Evolutionary conservation across 2,888 invertebrate genomes (phyloP).

Genomic region (Tuberolachnus salignus): DNA sequence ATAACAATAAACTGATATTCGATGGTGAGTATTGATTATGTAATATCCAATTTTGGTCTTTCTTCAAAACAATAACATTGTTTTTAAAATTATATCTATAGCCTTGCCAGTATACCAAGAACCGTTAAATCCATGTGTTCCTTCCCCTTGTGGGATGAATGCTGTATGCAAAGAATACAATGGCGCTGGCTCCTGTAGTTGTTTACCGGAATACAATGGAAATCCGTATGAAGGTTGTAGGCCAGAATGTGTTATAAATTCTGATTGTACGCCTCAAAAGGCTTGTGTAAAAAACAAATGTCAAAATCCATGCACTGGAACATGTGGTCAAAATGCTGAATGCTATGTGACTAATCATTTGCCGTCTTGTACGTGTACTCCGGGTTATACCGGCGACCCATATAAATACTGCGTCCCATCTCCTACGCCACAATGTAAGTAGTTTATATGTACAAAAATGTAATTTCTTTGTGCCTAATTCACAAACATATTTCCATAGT

Average conservation of each 20-base stretch:
- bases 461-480: background rate
- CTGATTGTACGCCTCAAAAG: slow-evolving; percentile 67
- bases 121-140: slow-evolving; percentile 62
- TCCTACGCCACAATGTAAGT: slow-evolving; percentile 60
- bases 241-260: slow-evolving; percentile 67
- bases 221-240: slow-evolving; percentile 69
- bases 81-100: slow-evolving; percentile 55
- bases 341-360: slow-evolving; percentile 62
- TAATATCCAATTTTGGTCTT: background rate
- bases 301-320: slow-evolving; percentile 68
- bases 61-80: slow-evolving; percentile 19
- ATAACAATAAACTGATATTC: slow-evolving; percentile 46
- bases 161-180: slow-evolving; percentile 66
- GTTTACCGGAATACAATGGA: slow-evolving; percentile 65
- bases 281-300: slow-evolving; percentile 69
- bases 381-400: slow-evolving; percentile 64
- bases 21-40: slow-evolving; percentile 40
- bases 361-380: slow-evolving; percentile 64
- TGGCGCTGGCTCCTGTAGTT: slow-evolving; percentile 66
- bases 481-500: slow-evolving; percentile 23
- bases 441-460: background rate
- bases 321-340: slow-evolving; percentile 65
- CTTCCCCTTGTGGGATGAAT: slow-evolving; percentile 66
- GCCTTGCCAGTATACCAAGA: slow-evolving; percentile 59
- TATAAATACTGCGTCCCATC: slow-evolving; percentile 60